phyloP scores from a whole-genome alignment of 2,797 vertebrate genomes.

The Cuculus canorus region DNA sequence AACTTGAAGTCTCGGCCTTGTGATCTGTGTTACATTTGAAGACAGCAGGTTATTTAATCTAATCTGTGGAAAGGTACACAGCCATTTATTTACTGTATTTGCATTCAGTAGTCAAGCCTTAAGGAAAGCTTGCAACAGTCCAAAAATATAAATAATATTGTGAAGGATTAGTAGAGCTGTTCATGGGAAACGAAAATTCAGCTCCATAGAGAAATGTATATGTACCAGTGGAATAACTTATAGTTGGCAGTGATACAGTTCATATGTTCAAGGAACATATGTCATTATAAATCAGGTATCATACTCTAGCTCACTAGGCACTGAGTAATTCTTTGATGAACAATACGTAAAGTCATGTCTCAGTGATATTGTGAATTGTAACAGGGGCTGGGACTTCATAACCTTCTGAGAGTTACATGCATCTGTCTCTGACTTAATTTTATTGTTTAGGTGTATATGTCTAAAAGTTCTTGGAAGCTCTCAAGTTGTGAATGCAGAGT shows the following conservation, averaged over 20 bases:
- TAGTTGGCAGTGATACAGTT: not conserved
- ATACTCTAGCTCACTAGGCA: not conserved
- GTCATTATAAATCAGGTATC: not conserved
- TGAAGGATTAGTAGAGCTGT: not conserved
- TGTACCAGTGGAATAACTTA: not conserved
- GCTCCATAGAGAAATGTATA: not conserved
- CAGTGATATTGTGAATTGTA: not conserved
- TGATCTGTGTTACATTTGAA: not conserved
- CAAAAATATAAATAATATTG: not conserved
- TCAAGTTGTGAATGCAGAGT: not conserved
- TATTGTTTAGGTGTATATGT: not conserved
- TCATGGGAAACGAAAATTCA: not conserved
- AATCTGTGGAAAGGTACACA: not conserved
- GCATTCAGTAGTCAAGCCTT: not conserved
- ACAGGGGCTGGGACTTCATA: not conserved
- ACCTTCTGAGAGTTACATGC: fast-evolving
- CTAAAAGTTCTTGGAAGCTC: not conserved
- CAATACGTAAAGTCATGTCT: not conserved
- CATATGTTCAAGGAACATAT: not conserved
- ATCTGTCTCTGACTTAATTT: not conserved
- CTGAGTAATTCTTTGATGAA: not conserved
- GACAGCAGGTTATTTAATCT: not conserved
- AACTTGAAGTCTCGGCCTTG: not conserved
- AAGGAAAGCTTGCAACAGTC: not conserved
- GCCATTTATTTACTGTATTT: not conserved